These are phyloP conservation scores for Datnioides undecimradiatus DNA, from an alignment of 2,113 vertebrate genomes.

Conservation along the genomic window DNA sequence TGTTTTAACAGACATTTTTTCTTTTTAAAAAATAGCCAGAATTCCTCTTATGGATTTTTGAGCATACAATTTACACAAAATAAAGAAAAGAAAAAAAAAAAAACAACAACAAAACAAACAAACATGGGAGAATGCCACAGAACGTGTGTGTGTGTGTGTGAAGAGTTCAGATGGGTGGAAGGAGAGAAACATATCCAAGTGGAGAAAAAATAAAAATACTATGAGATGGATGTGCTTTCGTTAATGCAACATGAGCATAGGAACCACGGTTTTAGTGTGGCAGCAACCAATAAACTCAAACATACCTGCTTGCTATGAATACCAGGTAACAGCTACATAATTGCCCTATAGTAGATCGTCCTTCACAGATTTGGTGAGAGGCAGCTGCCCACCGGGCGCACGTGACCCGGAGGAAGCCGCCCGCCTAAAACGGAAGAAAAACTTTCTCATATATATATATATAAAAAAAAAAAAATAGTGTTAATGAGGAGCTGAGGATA, in stretches of 20 bases:
- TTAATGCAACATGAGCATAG: constrained; percentile 77
- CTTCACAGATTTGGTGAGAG: constrained; percentile 86
- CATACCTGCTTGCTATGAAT: constrained; percentile 82
- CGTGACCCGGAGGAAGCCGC: constrained; percentile 66
- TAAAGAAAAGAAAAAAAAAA: constrained; percentile 57
- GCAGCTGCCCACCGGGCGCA: constrained; percentile 52
- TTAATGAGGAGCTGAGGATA: constrained; percentile 87
- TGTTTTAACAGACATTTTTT: constrained; percentile 93
- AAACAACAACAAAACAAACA: constrained; percentile 24
- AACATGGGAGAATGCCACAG: constrained; percentile 86
- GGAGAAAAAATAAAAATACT: constrained; percentile 71
- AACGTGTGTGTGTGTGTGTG: constrained; percentile 79
- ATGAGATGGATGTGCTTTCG: constrained; percentile 78
- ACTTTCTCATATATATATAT: constrained; percentile 61
- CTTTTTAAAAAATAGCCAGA: constrained; percentile 97
- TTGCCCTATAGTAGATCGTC: constrained; percentile 81
- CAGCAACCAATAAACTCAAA: constrained; percentile 75
- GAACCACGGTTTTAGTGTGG: constrained; percentile 77
- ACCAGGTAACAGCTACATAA: constrained; percentile 86
- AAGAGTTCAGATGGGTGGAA: constrained; percentile 67
- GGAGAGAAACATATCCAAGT: constrained; percentile 79
- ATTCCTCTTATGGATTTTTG: constrained; percentile 96
- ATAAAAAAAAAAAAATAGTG: constrained; percentile 69
- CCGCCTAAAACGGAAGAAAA: constrained; percentile 75
- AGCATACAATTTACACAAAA: constrained; percentile 94